phyloP scores from a whole-genome alignment of 2,888 invertebrate species.

The Drosophila anceps region DNA sequence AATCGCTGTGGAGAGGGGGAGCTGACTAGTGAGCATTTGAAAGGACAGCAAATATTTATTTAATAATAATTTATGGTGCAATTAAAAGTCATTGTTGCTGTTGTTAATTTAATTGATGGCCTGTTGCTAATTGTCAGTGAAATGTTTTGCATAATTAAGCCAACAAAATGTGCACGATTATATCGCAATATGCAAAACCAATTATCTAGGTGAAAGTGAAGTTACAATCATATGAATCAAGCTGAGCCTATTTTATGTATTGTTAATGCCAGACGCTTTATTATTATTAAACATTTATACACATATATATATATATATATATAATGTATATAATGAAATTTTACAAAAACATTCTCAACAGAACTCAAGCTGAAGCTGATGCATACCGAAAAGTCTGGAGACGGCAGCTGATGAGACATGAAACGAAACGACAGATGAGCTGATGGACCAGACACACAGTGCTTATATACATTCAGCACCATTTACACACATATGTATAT shows the following conservation, averaged over 20 bases:
- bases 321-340: slow-evolving; percentile 39
- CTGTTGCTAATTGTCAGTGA: slow-evolving; percentile 36
- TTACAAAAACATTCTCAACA: slow-evolving; percentile 5
- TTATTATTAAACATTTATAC: slow-evolving; percentile 14
- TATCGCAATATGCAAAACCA: not conserved
- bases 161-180: slow-evolving; percentile 21
- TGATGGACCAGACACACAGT: slow-evolving; percentile 39
- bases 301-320: slow-evolving; percentile 25
- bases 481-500: slow-evolving; percentile 18
- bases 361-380: slow-evolving; percentile 35
- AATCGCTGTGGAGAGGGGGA: not conserved
- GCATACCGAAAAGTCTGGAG: slow-evolving; percentile 59
- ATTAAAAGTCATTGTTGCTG: slow-evolving; percentile 55
- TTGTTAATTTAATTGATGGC: slow-evolving; percentile 57
- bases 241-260: slow-evolving; percentile 1
- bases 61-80: slow-evolving; percentile 61
- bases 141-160: slow-evolving; percentile 49
- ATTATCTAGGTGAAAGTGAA: slow-evolving; percentile 46
- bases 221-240: not conserved
- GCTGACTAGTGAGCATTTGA: slow-evolving; percentile 3
- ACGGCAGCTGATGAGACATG: slow-evolving; percentile 61
- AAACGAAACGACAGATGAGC: slow-evolving; percentile 65
- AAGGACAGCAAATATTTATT: slow-evolving; percentile 42
- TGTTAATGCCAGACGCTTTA: slow-evolving; percentile 6
- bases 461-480: slow-evolving; percentile 5